Conservation (phyloP, 2,113 vertebrate species). For the Speoplatyrhinus poulsoni region DNA sequence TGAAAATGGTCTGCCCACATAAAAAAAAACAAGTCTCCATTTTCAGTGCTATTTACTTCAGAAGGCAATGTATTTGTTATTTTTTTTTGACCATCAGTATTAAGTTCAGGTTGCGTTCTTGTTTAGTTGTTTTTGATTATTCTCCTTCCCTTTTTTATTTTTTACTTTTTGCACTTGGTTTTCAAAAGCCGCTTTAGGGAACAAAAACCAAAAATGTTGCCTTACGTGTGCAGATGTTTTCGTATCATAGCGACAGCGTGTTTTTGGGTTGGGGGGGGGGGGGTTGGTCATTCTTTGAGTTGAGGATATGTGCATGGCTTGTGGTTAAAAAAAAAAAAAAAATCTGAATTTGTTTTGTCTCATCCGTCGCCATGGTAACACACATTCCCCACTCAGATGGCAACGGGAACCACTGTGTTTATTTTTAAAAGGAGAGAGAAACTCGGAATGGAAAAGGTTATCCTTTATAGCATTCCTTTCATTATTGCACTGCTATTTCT, state of each 20-base stretch:
- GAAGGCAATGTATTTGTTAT: slow-evolving; percentile 73
- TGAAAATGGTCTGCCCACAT: slow-evolving; percentile 65
- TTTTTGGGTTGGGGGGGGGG: slow-evolving; percentile 35
- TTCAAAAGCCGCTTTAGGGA: slow-evolving; percentile 75
- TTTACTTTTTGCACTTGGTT: slow-evolving; percentile 71
- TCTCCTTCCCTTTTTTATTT: slow-evolving; percentile 31
- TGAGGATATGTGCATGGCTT: slow-evolving; percentile 59
- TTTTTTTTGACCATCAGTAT: slow-evolving; percentile 68
- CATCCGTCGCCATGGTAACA: slow-evolving; percentile 53
- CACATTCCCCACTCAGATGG: slow-evolving; percentile 51
- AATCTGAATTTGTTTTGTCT: slow-evolving; percentile 18
- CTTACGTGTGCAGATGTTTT: slow-evolving; percentile 76
- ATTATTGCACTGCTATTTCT: slow-evolving; percentile 35
- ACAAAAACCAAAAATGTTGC: slow-evolving; percentile 83
- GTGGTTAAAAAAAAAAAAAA: slow-evolving; percentile 39
- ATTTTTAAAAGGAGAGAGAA: background rate
- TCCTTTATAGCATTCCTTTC: slow-evolving; percentile 38
- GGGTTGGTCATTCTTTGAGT: slow-evolving; percentile 34
- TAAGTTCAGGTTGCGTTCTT: slow-evolving; percentile 48
- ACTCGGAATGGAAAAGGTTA: slow-evolving; percentile 12
- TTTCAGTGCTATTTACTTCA: slow-evolving; percentile 76
- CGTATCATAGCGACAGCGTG: slow-evolving; percentile 66
- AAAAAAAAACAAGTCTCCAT: slow-evolving; percentile 70
- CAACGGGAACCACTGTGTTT: slow-evolving; percentile 28
- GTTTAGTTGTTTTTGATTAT: slow-evolving; percentile 7